These are phyloP conservation scores for Saguinus midas DNA, from an alignment of 2,113 vertebrate genomes.

Conservation along the genomic window DNA sequence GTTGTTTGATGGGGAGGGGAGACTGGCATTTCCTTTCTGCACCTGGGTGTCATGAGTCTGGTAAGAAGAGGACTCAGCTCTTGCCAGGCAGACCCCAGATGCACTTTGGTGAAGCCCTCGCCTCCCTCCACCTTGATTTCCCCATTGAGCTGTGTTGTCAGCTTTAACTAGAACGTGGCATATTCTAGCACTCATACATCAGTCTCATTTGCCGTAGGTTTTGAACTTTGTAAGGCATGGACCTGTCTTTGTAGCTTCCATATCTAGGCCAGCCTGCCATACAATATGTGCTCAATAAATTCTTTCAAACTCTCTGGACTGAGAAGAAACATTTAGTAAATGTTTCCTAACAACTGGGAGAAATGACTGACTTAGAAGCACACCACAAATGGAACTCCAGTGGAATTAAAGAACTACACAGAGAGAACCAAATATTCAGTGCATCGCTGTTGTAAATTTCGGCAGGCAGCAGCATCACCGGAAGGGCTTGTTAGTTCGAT, in stretches of 20 bases:
- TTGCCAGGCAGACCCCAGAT: not conserved
- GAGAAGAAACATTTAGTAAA: not conserved
- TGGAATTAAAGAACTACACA: not conserved
- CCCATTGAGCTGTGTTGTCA: not conserved
- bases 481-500: not conserved
- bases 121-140: not conserved
- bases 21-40: too few species aligned
- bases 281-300: not conserved
- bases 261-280: not conserved
- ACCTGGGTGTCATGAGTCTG: not conserved
- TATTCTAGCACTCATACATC: too few species aligned
- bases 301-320: not conserved
- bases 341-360: not conserved
- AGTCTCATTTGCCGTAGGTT: not conserved
- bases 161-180: accelerated
- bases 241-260: not conserved
- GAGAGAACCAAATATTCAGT: not conserved
- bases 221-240: not conserved
- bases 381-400: not conserved
- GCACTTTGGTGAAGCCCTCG: accelerated
- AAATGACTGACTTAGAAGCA: not conserved
- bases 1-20: too few species aligned
- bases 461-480: too few species aligned
- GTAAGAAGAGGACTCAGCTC: not conserved
- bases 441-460: accelerated